Percentiles rank a stretch among this genome's conserved stretches.
These are phyloP conservation scores for Hydrophis major DNA, from an alignment of 2,797 vertebrate species.

Conservation along the genomic window DNA sequence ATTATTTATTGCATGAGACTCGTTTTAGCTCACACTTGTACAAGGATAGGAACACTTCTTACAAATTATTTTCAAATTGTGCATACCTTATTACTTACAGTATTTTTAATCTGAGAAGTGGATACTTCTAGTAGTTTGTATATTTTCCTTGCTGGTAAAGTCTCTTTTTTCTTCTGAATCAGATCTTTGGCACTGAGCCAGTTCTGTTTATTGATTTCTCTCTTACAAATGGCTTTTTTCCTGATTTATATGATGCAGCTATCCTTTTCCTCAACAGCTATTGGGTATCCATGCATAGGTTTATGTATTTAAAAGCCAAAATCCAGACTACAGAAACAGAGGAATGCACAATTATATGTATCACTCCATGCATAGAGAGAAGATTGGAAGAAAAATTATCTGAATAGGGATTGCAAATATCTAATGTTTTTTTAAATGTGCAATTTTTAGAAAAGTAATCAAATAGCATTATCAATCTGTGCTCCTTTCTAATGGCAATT, in stretches of 20 bases:
- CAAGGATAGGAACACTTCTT: neutral
- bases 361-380: neutral
- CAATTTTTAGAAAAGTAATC: neutral
- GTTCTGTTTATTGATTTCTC: neutral
- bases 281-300: neutral
- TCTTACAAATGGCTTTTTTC: neutral
- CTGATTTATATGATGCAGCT: neutral
- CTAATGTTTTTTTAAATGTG: neutral
- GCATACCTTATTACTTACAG: neutral
- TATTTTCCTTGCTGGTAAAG: neutral
- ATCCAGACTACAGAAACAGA: neutral
- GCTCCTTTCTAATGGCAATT: neutral
- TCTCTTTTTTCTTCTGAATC: neutral
- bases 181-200: neutral
- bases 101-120: neutral
- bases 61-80: neutral
- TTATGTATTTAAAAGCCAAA: neutral
- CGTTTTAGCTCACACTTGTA: neutral
- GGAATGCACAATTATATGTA: neutral
- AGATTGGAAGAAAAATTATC: neutral
- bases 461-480: constrained; percentile 9
- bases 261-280: neutral
- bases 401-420: neutral
- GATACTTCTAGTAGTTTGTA: neutral
- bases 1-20: neutral